These are phyloP conservation scores for Polypterus bichir DNA, from an alignment of 2,113 vertebrate species.

Conservation along the genomic window DNA sequence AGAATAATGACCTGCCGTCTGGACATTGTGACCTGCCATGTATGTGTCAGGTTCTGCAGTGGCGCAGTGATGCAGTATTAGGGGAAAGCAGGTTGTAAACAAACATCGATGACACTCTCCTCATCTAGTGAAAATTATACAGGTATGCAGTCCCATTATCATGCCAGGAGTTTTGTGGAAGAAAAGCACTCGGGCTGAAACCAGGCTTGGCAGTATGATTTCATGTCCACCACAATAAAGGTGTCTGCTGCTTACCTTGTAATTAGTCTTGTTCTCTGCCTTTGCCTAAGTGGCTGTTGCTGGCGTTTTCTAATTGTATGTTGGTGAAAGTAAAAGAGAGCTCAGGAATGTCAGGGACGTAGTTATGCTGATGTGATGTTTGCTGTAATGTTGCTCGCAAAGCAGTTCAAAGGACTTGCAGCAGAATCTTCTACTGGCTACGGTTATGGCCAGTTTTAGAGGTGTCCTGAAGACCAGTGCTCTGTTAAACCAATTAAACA, in stretches of 20 bases:
- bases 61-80: no score
- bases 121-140: neutral
- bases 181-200: neutral
- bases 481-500: no score
- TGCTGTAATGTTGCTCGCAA: neutral
- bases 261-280: constrained; percentile 49
- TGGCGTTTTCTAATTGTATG: constrained; percentile 50
- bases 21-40: no score
- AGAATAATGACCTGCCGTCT: no score
- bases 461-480: no score
- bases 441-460: no score
- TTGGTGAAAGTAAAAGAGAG: constrained; percentile 42
- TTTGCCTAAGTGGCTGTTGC: constrained; percentile 43
- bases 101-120: neutral
- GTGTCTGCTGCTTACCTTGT: constrained; percentile 42
- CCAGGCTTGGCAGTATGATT: neutral
- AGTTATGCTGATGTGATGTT: neutral
- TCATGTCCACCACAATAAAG: constrained; percentile 16
- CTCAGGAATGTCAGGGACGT: constrained; percentile 1
- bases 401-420: neutral
- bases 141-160: constrained; percentile 2
- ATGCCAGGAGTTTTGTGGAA: constrained; percentile 5
- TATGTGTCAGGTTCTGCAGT: no score
- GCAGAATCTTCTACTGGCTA: no score
- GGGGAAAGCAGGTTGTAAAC: no score